Evolutionary conservation across 2,797 vertebrate species (phyloP).

Genomic region (Pantherophis vulpinus): DNA sequence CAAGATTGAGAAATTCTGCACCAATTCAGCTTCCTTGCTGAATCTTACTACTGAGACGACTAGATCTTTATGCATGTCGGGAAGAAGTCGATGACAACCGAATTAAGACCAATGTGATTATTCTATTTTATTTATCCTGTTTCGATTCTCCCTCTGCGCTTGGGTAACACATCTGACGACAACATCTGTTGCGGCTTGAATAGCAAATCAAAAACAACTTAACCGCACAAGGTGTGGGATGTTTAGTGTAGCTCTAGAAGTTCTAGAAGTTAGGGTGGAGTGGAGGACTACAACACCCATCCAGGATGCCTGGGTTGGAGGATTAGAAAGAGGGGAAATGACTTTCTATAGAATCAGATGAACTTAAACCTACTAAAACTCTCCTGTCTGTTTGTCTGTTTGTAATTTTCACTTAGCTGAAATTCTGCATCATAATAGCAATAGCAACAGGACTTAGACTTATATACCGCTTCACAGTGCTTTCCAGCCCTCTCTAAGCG

Average conservation of each 20-base stretch:
- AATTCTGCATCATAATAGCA: background rate
- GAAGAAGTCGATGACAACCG: slow-evolving; percentile 60
- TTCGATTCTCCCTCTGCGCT: slow-evolving; percentile 21
- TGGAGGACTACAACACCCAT: background rate
- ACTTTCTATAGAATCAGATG: background rate
- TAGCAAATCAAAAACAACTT: background rate
- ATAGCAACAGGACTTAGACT: no score
- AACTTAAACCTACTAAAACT: background rate
- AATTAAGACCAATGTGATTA: slow-evolving; percentile 48
- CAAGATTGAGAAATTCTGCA: background rate
- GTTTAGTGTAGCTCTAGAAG: background rate
- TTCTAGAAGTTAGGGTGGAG: background rate
- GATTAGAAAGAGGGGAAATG: background rate
- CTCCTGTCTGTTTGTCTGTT: background rate
- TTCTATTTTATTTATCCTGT: slow-evolving; percentile 59
- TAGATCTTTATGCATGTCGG: slow-evolving; percentile 51
- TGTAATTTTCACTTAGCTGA: background rate
- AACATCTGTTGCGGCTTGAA: slow-evolving; percentile 31
- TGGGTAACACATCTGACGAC: slow-evolving; percentile 46
- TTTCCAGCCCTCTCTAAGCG: no score
- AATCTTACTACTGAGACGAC: slow-evolving; percentile 34
- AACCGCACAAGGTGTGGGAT: background rate
- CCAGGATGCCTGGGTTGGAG: background rate
- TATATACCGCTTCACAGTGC: no score
- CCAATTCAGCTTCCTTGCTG: slow-evolving; percentile 4